Evolutionary conservation across 2,797 vertebrate genomes (phyloP), one percentile per base, ranked within the genome.

Genomic region (Crocidura indochinensis): DNA sequence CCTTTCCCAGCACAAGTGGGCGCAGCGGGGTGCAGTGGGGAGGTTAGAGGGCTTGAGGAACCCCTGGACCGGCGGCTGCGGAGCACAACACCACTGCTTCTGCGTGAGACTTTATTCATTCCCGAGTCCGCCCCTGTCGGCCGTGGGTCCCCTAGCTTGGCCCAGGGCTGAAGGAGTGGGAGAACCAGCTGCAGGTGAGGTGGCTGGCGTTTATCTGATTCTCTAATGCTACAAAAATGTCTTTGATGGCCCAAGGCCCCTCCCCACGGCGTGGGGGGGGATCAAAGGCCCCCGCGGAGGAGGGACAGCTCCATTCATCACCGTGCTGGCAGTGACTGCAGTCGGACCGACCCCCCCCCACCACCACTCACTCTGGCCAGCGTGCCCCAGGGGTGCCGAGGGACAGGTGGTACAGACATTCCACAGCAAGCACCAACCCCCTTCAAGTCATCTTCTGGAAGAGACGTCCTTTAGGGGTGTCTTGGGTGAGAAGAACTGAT

Each of bases 211-310:
- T 96, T 96, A 95, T 97, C 96, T 92, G 96, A 96, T 96, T 96
- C 92, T 93, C 94, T 95, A 96, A 95, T 87, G 96, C 93, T 94
- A 95, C 96, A 97, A 97, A 97, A 96, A 97, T 97, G 96, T 93
- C 96, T 97, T 97, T 97, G 96, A 97, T 96, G 94, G 92, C 95
- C 93, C 90, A 47, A 88, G 53, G 80, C 93, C 94, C 94, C 93
- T 93, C 91, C 94, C 93, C 93, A 94, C 26, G 46, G 26, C 20
- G 49, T 0, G 44, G 27, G 46, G 74, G 77, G 69, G 89, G 95
- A 96, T 97, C 96, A 97, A 97, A 97, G 96, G 88, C 95, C 81
- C 51, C 69, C 78, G 72, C 95, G 96, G 94, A 90, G 94, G 91
- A 91, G 84, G 96, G 95, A 95, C 93, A 96, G 92, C 88, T 93